A percentile compares a stretch with the other conserved stretches of the same genome.
Evolutionary conservation across 2,888 invertebrate species (phyloP).

Genomic region (Lithophane socia): DNA sequence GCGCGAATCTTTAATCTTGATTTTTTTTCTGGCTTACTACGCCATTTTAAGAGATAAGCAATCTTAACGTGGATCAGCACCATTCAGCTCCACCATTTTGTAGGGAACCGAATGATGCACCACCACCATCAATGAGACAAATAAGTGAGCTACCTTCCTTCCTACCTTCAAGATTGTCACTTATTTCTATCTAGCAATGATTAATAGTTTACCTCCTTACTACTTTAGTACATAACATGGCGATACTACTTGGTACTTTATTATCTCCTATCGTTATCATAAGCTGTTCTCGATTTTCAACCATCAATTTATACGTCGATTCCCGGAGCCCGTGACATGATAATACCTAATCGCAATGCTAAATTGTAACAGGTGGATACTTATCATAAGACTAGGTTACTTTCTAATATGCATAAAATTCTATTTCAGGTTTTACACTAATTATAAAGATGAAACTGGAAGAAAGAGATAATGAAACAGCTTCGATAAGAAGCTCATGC

Average conservation of each 20-base stretch:
- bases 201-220: not conserved
- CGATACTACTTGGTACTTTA: slow-evolving; percentile 17
- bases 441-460: slow-evolving; percentile 85
- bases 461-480: slow-evolving; percentile 62
- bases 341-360: slow-evolving; percentile 11
- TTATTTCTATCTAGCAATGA: not conserved
- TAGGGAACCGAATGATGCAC: too few species aligned
- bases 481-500: slow-evolving; percentile 36
- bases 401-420: not conserved
- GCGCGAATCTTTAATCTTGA: too few species aligned
- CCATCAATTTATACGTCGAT: not conserved
- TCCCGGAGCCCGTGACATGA: not conserved
- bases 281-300: slow-evolving; percentile 4
- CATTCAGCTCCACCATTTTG: too few species aligned
- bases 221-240: not conserved
- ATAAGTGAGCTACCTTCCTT: too few species aligned
- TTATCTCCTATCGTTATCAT: not conserved
- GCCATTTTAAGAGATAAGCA: too few species aligned
- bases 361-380: not conserved
- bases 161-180: not conserved
- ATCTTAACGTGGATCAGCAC: too few species aligned
- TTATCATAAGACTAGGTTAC: not conserved
- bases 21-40: too few species aligned
- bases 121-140: too few species aligned
- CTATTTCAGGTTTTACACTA: slow-evolving; percentile 82